Conservation (phyloP, 2,888 invertebrate genomes). For the Erynnis tages region DNA sequence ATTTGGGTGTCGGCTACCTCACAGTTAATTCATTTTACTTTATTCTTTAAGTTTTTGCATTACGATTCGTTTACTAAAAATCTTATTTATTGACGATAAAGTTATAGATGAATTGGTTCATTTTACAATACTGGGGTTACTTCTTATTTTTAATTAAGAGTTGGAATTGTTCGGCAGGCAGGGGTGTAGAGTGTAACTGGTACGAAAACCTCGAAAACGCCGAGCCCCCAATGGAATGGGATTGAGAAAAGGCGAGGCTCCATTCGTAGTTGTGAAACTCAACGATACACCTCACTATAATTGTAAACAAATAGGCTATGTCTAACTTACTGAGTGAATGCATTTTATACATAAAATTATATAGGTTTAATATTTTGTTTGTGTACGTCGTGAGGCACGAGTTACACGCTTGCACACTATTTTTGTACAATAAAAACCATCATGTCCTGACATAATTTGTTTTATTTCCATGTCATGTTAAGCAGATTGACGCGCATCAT, state of each 20-base stretch:
- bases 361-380: constrained; percentile 74
- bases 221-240: constrained; percentile 59
- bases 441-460: constrained; percentile 74
- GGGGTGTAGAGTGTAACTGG: constrained; percentile 34
- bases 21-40: constrained; percentile 42
- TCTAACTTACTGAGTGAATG: constrained; percentile 77
- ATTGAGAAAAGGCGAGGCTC: constrained; percentile 53
- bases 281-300: constrained; percentile 70
- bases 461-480: constrained; percentile 53
- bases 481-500: not conserved
- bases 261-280: constrained; percentile 72
- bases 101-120: too few relatives aligned
- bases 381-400: constrained; percentile 77
- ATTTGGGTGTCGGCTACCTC: constrained; percentile 42
- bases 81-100: too few relatives aligned
- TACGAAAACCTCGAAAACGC: constrained; percentile 39
- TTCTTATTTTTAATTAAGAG: not conserved
- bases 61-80: constrained; percentile 5
- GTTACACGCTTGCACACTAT: constrained; percentile 80
- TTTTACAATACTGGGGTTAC: not conserved
- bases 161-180: constrained; percentile 7
- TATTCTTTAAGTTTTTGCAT: constrained; percentile 41
- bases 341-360: constrained; percentile 76
- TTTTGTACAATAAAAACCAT: constrained; percentile 82
- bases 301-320: constrained; percentile 74